Evolutionary conservation across 2,113 vertebrate genomes (phyloP).

Genomic region (Callipepla squamata): DNA sequence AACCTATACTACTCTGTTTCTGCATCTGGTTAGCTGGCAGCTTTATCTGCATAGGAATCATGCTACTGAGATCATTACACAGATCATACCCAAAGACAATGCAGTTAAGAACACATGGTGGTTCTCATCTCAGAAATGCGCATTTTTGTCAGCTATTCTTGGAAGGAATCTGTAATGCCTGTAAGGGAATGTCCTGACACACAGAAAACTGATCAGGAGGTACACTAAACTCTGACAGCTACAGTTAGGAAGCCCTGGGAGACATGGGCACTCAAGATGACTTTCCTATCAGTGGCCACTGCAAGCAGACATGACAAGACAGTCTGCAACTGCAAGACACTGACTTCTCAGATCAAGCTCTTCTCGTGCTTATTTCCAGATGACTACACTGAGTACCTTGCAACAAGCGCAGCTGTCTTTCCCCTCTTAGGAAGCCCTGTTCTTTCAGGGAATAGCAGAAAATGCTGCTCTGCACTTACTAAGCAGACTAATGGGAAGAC

Average conservation of each 20-base stretch:
- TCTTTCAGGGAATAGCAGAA: not conserved
- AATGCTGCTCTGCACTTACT: not conserved
- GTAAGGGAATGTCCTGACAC: not conserved
- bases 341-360: not conserved
- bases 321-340: not conserved
- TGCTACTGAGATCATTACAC: not conserved
- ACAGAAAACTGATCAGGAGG: not conserved
- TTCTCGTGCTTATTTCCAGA: not conserved
- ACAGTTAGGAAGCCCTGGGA: not conserved
- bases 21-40: accelerated
- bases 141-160: not conserved
- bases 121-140: not conserved
- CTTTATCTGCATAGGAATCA: not conserved
- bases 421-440: not conserved
- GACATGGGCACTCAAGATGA: not conserved
- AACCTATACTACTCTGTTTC: not conserved
- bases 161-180: not conserved
- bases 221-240: not conserved
- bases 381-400: not conserved
- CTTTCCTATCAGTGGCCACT: not conserved
- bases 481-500: not conserved
- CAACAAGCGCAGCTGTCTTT: not conserved
- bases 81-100: not conserved
- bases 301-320: not conserved
- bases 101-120: not conserved